Base-by-base conservation (phyloP, 2,888 invertebrate genomes). In the Asteroscopus sphinx region DNA sequence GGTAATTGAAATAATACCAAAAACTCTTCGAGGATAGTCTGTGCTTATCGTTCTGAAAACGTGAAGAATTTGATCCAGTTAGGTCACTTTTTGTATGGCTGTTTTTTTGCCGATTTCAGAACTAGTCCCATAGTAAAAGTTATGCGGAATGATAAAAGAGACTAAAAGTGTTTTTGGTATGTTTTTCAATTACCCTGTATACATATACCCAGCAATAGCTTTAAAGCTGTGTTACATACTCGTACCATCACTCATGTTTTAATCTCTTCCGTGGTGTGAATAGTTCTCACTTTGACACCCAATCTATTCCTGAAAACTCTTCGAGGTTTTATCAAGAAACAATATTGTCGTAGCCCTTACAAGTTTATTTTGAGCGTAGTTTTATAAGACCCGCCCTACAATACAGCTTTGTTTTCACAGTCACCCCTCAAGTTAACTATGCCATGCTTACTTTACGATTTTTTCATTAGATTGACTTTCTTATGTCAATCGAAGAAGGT, bases 401-500 rank as follows among this genome's bases (percentile, higher is more conserved):
- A 52, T 48, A 76, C 66, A 63, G 71, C 79, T 79, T 86, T 86
- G 85, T 86, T 87, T 83, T 84, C 64, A 71, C 70, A 81, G 68
- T 72, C 82, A 79, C 80, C 81, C 84, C 75, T 74, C 55, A 74
- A 59, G 37, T 71, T 69, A 66, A 59, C 37, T 41, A 41, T 36
- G 56, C 42, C 41, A 58, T 36, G 17, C 16, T 13, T 64, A 9
- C 11, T 30, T 2, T 21, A 40, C 3, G 9, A 33, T 9, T 25
- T 40, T 63, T 15, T 25, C 35, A 40, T 15, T 61, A 25, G 15
- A 35, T 45, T 37, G 30, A n/a, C 45, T 52, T 48, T 59, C 39
- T 41, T 15, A 5, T 6, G 1, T 0, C 1, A 2, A 3, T 3
- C 11, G 0, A 3, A 56, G 76, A 81, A 55, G 58, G 71, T 56